Evolutionary conservation across 23 tunicate genomes (phyloP).

Genomic region (Trididemnum nubilum): DNA sequence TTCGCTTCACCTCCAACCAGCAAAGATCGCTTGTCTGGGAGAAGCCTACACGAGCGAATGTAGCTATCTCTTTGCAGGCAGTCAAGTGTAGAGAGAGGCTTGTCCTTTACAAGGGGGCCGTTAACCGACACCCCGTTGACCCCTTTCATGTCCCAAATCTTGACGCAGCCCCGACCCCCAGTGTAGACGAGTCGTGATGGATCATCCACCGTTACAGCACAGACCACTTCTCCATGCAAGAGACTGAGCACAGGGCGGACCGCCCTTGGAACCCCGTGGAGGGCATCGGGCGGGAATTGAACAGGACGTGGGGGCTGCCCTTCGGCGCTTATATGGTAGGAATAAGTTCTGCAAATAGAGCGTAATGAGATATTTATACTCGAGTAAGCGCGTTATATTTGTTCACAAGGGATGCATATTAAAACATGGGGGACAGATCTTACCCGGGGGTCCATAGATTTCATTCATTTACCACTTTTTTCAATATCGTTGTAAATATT

Average conservation of each 20-base stretch:
- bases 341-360: conserved; percentile 60
- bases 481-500: too few relatives aligned
- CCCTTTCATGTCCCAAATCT: conserved; percentile 90
- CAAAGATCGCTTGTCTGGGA: conserved; percentile 78
- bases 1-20: conserved; percentile 95
- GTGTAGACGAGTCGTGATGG: conserved; percentile 89
- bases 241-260: conserved; percentile 74
- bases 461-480: too few relatives aligned
- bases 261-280: conserved; percentile 78
- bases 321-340: conserved; percentile 79
- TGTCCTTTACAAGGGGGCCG: conserved; percentile 53
- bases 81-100: conserved; percentile 67
- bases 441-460: too few relatives aligned
- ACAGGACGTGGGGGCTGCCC: conserved; percentile 91
- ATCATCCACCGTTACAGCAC: conserved; percentile 93
- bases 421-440: too few relatives aligned
- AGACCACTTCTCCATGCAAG: conserved; percentile 90
- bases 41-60: conserved; percentile 82
- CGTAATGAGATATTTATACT: neutral
- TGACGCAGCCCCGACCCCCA: conserved; percentile 96
- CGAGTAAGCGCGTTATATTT: neutral
- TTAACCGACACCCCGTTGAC: conserved; percentile 38
- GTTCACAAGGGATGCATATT: too few relatives aligned
- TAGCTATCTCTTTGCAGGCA: conserved; percentile 91
- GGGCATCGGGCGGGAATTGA: conserved; percentile 87